Conservation (phyloP, 2,113 vertebrate genomes). For the Baryphthengus martii region DNA sequence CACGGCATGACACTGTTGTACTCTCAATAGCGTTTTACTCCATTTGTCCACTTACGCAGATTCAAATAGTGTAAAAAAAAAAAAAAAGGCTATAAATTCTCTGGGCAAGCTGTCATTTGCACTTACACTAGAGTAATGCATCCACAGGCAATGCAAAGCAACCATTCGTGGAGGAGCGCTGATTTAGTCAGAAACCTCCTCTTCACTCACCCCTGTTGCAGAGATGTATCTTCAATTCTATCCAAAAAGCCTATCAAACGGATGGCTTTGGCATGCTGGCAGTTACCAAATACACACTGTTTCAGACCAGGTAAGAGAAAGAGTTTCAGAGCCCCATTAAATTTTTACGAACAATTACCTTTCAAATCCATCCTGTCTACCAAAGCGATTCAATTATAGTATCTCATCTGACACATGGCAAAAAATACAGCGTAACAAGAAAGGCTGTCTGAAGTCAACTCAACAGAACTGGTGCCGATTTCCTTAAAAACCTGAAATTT, state of each 20-base stretch:
- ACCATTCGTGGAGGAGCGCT: neutral
- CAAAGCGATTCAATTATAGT: neutral
- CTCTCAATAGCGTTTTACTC: neutral
- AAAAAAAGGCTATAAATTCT: neutral
- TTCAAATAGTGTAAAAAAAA: neutral
- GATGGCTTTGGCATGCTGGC: neutral
- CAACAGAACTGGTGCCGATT: neutral
- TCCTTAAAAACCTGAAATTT: neutral
- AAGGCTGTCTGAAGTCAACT: neutral
- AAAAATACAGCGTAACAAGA: neutral
- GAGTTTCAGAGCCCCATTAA: neutral
- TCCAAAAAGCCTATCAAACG: neutral
- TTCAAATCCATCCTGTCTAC: neutral
- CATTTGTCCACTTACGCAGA: neutral
- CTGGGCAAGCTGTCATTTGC: neutral
- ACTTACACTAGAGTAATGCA: neutral
- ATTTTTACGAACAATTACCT: neutral
- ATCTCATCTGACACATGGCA: neutral
- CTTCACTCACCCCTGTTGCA: neutral
- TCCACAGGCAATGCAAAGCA: neutral
- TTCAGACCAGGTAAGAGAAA: neutral
- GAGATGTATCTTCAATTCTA: neutral
- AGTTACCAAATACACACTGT: neutral
- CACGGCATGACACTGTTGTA: neutral
- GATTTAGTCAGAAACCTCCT: neutral